phyloP scores from a whole-genome alignment of 1,140 invertebrate genomes.

The Neodiprion lecontei region DNA sequence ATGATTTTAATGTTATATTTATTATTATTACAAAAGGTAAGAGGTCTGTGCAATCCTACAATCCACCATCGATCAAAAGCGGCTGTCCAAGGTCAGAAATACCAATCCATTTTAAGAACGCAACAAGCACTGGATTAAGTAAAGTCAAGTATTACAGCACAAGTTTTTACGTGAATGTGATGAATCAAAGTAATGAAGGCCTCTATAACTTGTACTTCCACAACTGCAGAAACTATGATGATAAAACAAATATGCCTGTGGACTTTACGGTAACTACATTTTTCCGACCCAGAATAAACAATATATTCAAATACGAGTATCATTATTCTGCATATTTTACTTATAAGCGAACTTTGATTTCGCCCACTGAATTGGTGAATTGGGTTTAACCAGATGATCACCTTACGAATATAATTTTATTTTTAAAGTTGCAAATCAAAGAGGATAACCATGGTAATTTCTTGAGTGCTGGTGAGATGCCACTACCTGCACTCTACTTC shows the following conservation, averaged over 20 bases:
- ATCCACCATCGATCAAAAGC: no score
- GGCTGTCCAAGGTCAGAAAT: constrained; percentile 45
- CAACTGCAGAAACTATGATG: constrained; percentile 83
- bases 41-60: no score
- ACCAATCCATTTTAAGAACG: constrained; percentile 42
- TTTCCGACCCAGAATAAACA: no score
- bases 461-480: constrained; percentile 97
- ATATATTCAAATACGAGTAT: no score
- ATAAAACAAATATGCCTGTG: constrained; percentile 59
- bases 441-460: constrained; percentile 89
- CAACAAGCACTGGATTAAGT: constrained; percentile 36
- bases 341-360: constrained; percentile 30
- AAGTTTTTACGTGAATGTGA: constrained; percentile 82
- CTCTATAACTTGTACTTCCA: constrained; percentile 96
- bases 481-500: constrained; percentile 90
- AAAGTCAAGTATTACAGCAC: constrained; percentile 48
- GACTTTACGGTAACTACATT: constrained; percentile 70
- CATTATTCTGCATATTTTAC: background rate
- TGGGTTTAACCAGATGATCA: no score
- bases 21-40: no score
- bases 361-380: no score
- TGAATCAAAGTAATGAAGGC: constrained; percentile 82
- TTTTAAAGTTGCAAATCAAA: constrained; percentile 78
- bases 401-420: constrained; percentile 15
- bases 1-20: no score